Evolutionary conservation across 2,797 vertebrate genomes (phyloP).

Genomic region (Alfaro cultratus): DNA sequence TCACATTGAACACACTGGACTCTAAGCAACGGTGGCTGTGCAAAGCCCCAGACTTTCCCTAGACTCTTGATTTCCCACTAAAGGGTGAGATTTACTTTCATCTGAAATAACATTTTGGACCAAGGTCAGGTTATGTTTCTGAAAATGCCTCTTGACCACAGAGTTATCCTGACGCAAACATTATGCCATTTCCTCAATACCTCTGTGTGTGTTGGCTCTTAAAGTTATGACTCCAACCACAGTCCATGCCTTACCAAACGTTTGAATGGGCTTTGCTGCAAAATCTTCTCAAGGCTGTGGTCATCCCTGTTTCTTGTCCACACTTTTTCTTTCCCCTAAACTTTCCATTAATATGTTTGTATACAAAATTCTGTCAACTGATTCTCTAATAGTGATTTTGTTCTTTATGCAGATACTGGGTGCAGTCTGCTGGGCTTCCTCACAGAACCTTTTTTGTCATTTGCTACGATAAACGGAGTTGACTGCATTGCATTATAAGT

Average conservation of each 20-base stretch:
- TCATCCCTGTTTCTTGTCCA: background rate
- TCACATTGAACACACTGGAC: background rate
- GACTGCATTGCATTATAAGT: background rate
- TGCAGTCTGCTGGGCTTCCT: background rate
- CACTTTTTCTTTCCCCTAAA: background rate
- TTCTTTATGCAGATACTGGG: background rate
- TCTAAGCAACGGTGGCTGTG: background rate
- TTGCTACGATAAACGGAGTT: background rate
- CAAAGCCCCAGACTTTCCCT: background rate
- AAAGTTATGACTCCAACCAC: background rate
- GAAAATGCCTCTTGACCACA: background rate
- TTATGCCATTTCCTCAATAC: background rate
- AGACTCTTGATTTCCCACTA: background rate
- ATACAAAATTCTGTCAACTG: background rate
- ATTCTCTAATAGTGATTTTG: background rate
- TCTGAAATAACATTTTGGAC: background rate
- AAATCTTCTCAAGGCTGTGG: background rate
- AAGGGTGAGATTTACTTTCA: background rate
- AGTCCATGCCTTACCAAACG: background rate
- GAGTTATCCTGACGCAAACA: background rate
- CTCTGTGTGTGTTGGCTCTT: background rate
- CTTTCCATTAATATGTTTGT: background rate
- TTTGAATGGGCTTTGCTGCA: background rate
- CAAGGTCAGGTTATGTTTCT: background rate
- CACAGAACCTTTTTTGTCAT: background rate